These are phyloP conservation scores for Barypeithes pellucidus DNA, from an alignment of 2,888 invertebrate genomes.

Conservation along the genomic window DNA sequence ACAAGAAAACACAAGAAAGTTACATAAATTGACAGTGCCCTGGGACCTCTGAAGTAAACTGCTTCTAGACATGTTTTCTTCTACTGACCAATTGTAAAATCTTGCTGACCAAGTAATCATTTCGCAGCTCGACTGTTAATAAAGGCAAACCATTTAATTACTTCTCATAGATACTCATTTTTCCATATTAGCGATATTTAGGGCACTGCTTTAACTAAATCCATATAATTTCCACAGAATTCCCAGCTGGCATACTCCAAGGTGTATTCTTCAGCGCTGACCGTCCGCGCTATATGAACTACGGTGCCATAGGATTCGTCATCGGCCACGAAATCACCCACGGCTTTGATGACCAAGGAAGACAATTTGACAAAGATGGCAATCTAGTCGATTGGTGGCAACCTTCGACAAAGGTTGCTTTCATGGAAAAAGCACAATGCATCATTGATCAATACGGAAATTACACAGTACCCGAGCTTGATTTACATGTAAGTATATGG, in stretches of 20 bases:
- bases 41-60: too few relatives aligned
- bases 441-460: constrained; percentile 96
- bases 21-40: too few relatives aligned
- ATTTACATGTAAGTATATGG: constrained; percentile 77
- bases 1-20: too few relatives aligned
- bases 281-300: constrained; percentile 93
- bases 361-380: constrained; percentile 93
- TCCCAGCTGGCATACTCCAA: constrained; percentile 94
- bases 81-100: too few relatives aligned
- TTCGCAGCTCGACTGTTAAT: too few relatives aligned
- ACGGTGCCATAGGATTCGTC: constrained; percentile 92
- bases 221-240: constrained; percentile 83
- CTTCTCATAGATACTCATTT: too few relatives aligned
- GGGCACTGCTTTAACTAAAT: too few relatives aligned
- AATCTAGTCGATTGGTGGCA: constrained; percentile 97
- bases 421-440: constrained; percentile 88
- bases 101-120: too few relatives aligned
- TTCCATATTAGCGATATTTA: too few relatives aligned
- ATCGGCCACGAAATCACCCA: constrained; percentile 96
- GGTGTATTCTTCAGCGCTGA: constrained; percentile 92
- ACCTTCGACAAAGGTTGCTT: constrained; percentile 85
- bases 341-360: constrained; percentile 91
- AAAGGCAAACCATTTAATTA: too few relatives aligned
- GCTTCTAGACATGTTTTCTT: too few relatives aligned
- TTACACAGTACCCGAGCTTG: constrained; percentile 86